Evolutionary conservation across 2,113 vertebrate species (phyloP).

Genomic region (Burhinus oedicnemus): DNA sequence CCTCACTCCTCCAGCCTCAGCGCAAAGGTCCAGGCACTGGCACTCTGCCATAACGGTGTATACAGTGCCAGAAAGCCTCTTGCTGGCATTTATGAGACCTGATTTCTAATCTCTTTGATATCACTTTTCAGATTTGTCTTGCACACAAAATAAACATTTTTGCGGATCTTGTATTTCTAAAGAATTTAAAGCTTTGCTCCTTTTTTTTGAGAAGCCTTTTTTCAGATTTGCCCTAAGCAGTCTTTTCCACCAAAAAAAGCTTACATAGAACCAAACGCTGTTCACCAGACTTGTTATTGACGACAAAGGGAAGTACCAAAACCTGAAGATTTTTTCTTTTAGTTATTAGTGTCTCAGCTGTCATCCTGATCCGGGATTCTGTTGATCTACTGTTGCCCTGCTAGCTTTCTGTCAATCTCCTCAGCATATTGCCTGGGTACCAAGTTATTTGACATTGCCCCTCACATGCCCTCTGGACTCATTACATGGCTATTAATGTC

Average conservation of each 20-base stretch:
- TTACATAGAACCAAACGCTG: not conserved
- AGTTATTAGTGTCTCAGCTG: not conserved
- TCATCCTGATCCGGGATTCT: not conserved
- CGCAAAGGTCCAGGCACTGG: not conserved
- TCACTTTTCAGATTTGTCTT: not conserved
- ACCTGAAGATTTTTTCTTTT: not conserved
- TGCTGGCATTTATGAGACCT: not conserved
- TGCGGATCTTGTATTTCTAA: not conserved
- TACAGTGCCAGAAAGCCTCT: not conserved
- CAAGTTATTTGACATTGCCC: slow-evolving; percentile 39
- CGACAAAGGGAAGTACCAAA: not conserved
- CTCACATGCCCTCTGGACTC: slow-evolving; percentile 32
- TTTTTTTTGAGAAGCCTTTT: not conserved
- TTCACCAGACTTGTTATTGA: not conserved
- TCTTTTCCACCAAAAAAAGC: not conserved
- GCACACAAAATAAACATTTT: not conserved
- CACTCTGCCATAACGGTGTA: not conserved
- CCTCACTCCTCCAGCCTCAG: not conserved
- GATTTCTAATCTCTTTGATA: not conserved
- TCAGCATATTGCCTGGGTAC: not conserved
- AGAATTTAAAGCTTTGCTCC: not conserved
- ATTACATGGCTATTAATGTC: slow-evolving; percentile 32
- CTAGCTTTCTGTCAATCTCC: slow-evolving; percentile 9
- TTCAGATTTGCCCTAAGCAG: not conserved
- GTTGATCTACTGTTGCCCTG: not conserved